Evolutionary conservation across 2,888 invertebrate species (phyloP), one percentile per base, ranked within the genome.

Genomic region (Caenorhabditis panamensis): DNA sequence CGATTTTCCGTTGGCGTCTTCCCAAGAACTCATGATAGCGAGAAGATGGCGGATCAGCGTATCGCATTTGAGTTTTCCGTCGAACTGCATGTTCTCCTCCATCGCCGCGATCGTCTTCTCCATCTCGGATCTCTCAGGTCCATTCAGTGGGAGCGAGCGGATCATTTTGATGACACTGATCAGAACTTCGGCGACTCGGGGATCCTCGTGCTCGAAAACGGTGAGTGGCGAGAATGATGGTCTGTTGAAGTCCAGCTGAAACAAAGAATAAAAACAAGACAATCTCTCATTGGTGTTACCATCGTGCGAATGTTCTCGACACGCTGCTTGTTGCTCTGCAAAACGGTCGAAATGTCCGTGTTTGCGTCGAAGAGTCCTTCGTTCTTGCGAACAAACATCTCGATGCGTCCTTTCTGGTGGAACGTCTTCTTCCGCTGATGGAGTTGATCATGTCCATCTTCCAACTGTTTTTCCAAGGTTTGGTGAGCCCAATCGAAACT

Each of bases 141-240:
- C 11, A 4, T 49, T 22, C 13, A 73, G 28, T 1, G 47, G 44
- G 24, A 73, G n/a, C n/a, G 3, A 18, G 11, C 16, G 13, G 24
- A 73, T 37, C 58, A 73, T 37, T 8, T 31, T 31, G 9, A 36
- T 26, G 4, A 73, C 13, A 31, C 20, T 13, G 13, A 16, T 9
- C 13, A 49, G 56, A 1, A 64, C 56, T n/a, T 54, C 22, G 11
- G 37, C 54, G 24, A 58, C 18, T 9, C 63, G 56, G 9, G 18
- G 13, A 26, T 73, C 58, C 49, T 73, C 64, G 56, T 58, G 47
- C 26, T 37, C 72, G n/a, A 47, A 64, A 4, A 16, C 37, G 18
- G 64, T 49, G 22, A 72, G 47, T 24, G 47, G 36, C 9, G 26
- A 20, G n/a, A 13, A 13, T 0, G 44, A 44, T 16, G 41, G 13